Conservation (phyloP, 2,888 invertebrate genomes). For the Alsophila aescularia region DNA sequence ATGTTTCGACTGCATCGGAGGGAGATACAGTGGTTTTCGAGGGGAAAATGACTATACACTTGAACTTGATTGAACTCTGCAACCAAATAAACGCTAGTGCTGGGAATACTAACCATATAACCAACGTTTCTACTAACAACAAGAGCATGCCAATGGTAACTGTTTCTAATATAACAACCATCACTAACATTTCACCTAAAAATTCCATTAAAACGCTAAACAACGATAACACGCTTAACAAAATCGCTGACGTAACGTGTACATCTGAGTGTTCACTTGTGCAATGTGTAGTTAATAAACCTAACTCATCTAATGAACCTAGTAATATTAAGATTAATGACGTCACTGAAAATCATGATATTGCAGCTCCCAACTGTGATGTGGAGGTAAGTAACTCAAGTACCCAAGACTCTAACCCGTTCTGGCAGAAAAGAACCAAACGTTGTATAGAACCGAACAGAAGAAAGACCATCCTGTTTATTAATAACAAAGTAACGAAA, state of each 20-base stretch:
- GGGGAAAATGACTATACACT: conserved; percentile 82
- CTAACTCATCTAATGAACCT: conserved; percentile 46
- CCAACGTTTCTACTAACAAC: conserved; percentile 70
- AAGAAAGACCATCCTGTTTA: conserved; percentile 79
- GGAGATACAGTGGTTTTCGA: conserved; percentile 81
- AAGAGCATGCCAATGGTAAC: conserved; percentile 84
- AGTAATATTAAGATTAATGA: conserved; percentile 55
- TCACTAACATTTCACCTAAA: conserved; percentile 82
- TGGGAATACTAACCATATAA: conserved; percentile 68
- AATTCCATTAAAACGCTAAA: conserved; percentile 80
- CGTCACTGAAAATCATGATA: conserved; percentile 51
- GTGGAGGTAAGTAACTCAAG: conserved; percentile 64
- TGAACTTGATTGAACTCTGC: conserved; percentile 81
- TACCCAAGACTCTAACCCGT: conserved; percentile 74
- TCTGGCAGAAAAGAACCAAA: conserved; percentile 76
- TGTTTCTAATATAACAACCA: conserved; percentile 83
- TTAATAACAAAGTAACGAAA: conserved; percentile 77
- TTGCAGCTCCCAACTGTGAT: conserved; percentile 56
- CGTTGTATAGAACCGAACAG: conserved; percentile 76
- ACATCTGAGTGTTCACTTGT: conserved; percentile 60
- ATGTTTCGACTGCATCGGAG: conserved; percentile 74
- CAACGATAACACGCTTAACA: conserved; percentile 58
- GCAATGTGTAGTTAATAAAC: conserved; percentile 47
- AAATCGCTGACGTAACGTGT: conserved; percentile 60
- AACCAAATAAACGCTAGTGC: conserved; percentile 77